These are phyloP conservation scores for Hippocampus kuda DNA, from an alignment of 2,797 vertebrate genomes.

Conservation along the genomic window DNA sequence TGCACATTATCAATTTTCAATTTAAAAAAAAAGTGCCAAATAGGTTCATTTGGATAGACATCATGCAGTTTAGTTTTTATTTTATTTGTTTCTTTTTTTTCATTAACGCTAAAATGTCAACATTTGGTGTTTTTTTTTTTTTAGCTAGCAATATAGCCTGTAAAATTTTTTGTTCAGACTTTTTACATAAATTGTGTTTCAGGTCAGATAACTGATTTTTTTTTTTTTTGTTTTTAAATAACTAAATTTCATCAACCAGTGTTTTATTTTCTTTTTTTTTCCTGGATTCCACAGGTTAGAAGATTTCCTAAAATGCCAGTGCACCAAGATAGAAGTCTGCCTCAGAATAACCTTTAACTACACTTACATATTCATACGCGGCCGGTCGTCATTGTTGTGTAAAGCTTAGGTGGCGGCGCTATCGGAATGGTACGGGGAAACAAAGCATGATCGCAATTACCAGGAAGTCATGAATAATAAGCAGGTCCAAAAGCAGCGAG, in stretches of 20 bases:
- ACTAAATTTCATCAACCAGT: no score
- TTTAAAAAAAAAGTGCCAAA: no score
- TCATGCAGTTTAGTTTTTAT: no score
- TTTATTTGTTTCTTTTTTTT: no score
- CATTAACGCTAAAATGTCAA: no score
- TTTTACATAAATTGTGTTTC: neutral
- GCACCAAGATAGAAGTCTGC: neutral
- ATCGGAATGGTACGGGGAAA: conserved; percentile 28
- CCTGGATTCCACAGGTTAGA: neutral
- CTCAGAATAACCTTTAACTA: neutral
- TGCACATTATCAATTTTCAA: no score
- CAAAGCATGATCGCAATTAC: conserved; percentile 47
- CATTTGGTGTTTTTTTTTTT: no score
- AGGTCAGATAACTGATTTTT: neutral
- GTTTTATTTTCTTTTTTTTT: no score
- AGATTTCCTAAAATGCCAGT: neutral
- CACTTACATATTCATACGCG: neutral
- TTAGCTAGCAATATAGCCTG: no score
- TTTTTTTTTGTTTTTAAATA: neutral
- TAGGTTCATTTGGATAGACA: no score
- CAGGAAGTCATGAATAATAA: conserved; percentile 59
- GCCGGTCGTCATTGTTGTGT: conserved; percentile 18
- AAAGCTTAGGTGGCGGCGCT: conserved; percentile 21
- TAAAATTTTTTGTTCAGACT: neutral
- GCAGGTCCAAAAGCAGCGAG: conserved; percentile 40